Percentiles rank a stretch among this genome's conserved stretches.
Conservation (phyloP, 2,888 invertebrate species). For the Ormyrus thymus region DNA sequence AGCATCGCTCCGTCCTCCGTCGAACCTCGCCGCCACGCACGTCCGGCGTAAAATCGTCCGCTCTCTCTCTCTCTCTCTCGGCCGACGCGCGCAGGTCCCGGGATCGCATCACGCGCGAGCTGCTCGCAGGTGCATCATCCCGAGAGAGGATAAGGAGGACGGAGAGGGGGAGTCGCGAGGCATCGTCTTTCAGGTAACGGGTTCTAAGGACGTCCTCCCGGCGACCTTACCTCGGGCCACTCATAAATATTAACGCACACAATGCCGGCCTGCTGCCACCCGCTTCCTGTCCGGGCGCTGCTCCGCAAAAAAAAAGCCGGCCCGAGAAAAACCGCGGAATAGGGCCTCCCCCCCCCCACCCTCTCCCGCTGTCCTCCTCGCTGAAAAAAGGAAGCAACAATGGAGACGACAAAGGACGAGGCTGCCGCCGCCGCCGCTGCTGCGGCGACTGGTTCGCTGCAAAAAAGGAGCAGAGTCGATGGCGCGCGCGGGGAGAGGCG, state of each 20-base stretch:
- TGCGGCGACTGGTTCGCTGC: slow-evolving; percentile 26
- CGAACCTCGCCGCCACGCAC: no score
- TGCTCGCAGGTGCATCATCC: slow-evolving; percentile 42
- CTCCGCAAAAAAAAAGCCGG: slow-evolving; percentile 46
- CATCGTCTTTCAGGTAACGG: slow-evolving; percentile 51
- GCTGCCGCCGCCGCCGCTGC: background rate
- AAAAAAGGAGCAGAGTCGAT: slow-evolving; percentile 30
- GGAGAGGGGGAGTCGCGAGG: slow-evolving; percentile 11
- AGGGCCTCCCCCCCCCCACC: background rate
- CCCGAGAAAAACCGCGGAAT: slow-evolving; percentile 47
- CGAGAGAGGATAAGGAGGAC: slow-evolving; percentile 2
- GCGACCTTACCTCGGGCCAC: slow-evolving; percentile 65
- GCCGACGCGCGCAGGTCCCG: no score
- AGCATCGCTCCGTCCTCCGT: no score
- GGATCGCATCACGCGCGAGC: background rate
- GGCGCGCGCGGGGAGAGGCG: background rate
- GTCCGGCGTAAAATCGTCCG: no score
- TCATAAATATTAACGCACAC: slow-evolving; percentile 63
- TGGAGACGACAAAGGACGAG: background rate
- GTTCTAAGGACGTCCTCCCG: slow-evolving; percentile 62
- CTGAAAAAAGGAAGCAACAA: slow-evolving; percentile 4
- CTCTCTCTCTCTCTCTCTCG: no score
- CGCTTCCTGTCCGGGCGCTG: slow-evolving; percentile 56
- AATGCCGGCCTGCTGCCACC: slow-evolving; percentile 25
- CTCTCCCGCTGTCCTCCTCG: background rate